Base-by-base conservation (phyloP, 92 coral and sea anemone species). In the Desmophyllum pertusum region DNA sequence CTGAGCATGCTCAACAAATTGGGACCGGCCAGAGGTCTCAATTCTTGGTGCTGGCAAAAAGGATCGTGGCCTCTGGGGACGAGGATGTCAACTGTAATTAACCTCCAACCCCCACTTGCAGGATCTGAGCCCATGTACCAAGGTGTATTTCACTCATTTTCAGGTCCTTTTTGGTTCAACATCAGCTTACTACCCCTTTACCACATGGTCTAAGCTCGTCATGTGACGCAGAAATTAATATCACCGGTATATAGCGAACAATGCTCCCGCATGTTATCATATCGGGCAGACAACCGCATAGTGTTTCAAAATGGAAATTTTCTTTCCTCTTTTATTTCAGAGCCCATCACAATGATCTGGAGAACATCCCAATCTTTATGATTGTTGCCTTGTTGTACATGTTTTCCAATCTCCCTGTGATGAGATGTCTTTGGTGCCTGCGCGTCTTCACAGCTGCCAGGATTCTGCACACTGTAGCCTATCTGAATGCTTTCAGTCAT, bases 261-360 rank as follows among this genome's bases (percentile, higher is more conserved):
- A n/a, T n/a, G n/a, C n/a, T n/a, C n/a, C n/a, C n/a, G n/a, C n/a
- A n/a, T n/a, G n/a, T n/a, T n/a, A n/a, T 63, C 27, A 25, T n/a
- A 63, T 63, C 70, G 10, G 13, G 70, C 19, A 27, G 13, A 15
- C 29, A 0, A 8, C 5, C 14, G 23, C 11, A 27, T 33, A 1
- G 2, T 3, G 10, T 35, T 68, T 31, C 23, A 0, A n/a, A n/a
- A n/a, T 45, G 5, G 51, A 45, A 45, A 45, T 45, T 45, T 61
- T 51, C 46, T 68, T 29, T 0, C 19, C 45, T 83, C 36, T 23
- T 43, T 82, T 25, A 50, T 85, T 83, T 21, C 73, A 95, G 98
- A 77, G 89, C 90, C 3, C 98, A 94, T 39, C 94, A 18, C 41
- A 96, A 96, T 89, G 98, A 96, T 69, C 62, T 96, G 81, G 98